Evolutionary conservation across 2,888 invertebrate species (phyloP), one percentile per base, ranked within the genome.

Genomic region (Plagodis dolabraria): DNA sequence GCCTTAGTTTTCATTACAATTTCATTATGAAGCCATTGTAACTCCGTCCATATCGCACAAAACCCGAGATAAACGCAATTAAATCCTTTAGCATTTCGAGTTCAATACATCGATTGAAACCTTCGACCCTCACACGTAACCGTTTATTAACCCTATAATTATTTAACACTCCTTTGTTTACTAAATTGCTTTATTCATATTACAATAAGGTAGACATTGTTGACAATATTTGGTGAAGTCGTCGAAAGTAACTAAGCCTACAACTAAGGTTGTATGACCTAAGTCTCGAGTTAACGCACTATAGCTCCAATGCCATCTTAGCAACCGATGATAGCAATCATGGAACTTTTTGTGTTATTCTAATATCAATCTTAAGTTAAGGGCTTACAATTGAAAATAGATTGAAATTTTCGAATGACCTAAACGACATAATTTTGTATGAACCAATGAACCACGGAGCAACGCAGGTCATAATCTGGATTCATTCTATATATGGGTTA

Each of bases 221-320:
- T 45, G 22, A 52, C 55, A 57, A 57, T 50, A 40, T 54, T 49
- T 55, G n/a, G 47, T 40, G 38, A 33, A 55, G 45, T 66, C 59
- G 49, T 46, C 44, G 50, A 53, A 57, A 48, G 52, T 63, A 66
- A 67, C 48, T 60, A 60, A 43, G 69, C 68, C 33, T 38, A 45
- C 35, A 57, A 69, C 49, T 56, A 38, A 64, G 63, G 65, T 68
- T 66, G 64, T 60, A 51, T 53, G 67, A 69, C 65, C 68, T 67
- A 42, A 51, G 43, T 33, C 8, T 47, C 8, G 42, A 52, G 61
- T 65, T 62, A 62, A 63, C 43, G 55, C 46, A 60, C 63, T 52
- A n/a, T 5, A 48, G 47, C 58, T 11, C 5, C 57, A 65, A 60
- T 62, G 64, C 62, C 47, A 47, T 44, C 42, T 49, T 52, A 54